phyloP scores from a whole-genome alignment of 1,140 invertebrate genomes.

The Penaeus indicus region DNA sequence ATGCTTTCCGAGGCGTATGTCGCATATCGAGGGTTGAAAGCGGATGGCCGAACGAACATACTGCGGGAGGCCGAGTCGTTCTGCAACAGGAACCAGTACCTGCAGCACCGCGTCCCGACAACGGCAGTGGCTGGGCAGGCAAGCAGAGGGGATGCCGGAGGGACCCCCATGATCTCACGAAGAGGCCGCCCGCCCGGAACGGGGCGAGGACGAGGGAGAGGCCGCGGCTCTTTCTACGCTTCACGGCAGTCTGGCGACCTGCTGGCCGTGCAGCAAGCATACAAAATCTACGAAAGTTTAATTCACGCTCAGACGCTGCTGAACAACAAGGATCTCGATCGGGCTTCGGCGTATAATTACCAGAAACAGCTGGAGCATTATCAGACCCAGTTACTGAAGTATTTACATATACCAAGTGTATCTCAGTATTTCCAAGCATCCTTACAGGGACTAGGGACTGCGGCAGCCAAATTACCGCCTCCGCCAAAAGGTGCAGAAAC shows the following conservation, averaged over 20 bases:
- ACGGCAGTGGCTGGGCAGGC: background rate
- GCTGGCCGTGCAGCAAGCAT: constrained; percentile 59
- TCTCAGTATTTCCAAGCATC: constrained; percentile 64
- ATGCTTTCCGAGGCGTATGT: constrained; percentile 56
- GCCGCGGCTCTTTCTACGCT: constrained; percentile 34
- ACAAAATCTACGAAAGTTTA: constrained; percentile 64
- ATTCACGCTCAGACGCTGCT: constrained; percentile 52
- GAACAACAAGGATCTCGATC: constrained; percentile 53
- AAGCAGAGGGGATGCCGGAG: background rate
- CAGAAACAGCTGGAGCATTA: constrained; percentile 54
- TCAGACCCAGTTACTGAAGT: constrained; percentile 55
- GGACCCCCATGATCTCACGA: background rate
- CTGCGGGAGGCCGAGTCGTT: constrained; percentile 61
- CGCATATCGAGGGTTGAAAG: constrained; percentile 38
- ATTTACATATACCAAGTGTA: constrained; percentile 58
- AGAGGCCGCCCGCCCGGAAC: constrained; percentile 40
- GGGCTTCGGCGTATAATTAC: constrained; percentile 26
- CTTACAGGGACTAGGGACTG: constrained; percentile 52
- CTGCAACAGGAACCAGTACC: constrained; percentile 52
- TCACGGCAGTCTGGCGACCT: background rate
- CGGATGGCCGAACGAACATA: constrained; percentile 50
- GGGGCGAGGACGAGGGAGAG: constrained; percentile 32
- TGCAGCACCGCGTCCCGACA: constrained; percentile 35
- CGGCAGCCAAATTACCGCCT: constrained; percentile 60
- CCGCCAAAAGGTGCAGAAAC: constrained; percentile 8